Percentiles rank a stretch among this genome's conserved stretches.
These are phyloP conservation scores for Pseudopleuronectes americanus DNA, from an alignment of 2,797 vertebrate species.

Conservation along the genomic window DNA sequence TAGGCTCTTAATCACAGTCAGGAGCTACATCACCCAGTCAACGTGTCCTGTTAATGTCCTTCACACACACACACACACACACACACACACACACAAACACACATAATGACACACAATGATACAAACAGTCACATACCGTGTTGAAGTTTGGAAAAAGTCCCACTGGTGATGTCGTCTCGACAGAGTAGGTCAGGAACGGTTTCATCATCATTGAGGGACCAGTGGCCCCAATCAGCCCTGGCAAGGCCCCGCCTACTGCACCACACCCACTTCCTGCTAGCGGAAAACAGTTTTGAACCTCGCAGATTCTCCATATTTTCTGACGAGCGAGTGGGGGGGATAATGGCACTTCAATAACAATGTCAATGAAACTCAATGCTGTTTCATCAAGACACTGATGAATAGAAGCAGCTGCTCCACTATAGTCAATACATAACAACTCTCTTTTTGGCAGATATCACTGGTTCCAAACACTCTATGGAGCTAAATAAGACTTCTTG, in stretches of 20 bases:
- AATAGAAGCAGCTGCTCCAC: not conserved
- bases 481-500: not conserved
- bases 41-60: conserved; percentile 14
- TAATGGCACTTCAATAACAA: too few relatives aligned
- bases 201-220: conserved; percentile 94
- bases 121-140: conserved; percentile 84
- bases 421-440: not conserved
- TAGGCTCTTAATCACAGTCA: conserved; percentile 19
- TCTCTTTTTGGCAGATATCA: not conserved
- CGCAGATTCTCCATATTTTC: too few relatives aligned
- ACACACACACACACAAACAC: conserved; percentile 75
- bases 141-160: conserved; percentile 98
- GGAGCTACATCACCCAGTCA: conserved; percentile 22
- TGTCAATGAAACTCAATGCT: not conserved
- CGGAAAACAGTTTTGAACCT: not conserved
- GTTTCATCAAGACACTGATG: too few relatives aligned
- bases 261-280: conserved; percentile 87
- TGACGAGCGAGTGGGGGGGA: too few relatives aligned
- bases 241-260: conserved; percentile 84
- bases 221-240: conserved; percentile 85
- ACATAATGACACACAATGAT: not conserved
- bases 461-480: not conserved
- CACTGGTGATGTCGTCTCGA: conserved; percentile 89
- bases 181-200: conserved; percentile 91
- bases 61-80: conserved; percentile 15